phyloP scores from a whole-genome alignment of 2,888 invertebrate species.

The Lycia hirtaria region DNA sequence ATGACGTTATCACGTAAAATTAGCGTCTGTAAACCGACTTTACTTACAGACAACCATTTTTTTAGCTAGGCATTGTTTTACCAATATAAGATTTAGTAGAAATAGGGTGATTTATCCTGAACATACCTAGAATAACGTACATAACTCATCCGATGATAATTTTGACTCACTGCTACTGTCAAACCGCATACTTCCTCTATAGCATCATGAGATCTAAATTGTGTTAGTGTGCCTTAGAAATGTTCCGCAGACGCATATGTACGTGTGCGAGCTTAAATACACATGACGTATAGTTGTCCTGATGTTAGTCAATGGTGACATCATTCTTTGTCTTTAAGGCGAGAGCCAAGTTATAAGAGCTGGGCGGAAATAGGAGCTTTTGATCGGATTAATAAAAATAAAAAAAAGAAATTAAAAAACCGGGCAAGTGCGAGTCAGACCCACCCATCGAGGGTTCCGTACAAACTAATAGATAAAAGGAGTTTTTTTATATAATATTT shows the following conservation, averaged over 20 bases:
- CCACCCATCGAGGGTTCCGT: too few relatives aligned
- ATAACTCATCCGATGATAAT: neutral
- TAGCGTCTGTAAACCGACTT: too few relatives aligned
- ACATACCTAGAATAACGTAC: too few relatives aligned
- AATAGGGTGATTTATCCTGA: too few relatives aligned
- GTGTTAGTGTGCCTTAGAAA: slow-evolving; percentile 4
- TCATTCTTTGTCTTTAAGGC: slow-evolving; percentile 36
- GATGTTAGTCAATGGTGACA: slow-evolving; percentile 42
- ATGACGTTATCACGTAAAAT: too few relatives aligned
- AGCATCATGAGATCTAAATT: neutral
- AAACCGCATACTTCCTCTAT: neutral
- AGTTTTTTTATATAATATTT: too few relatives aligned
- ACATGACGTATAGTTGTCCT: slow-evolving; percentile 33
- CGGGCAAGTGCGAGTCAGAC: too few relatives aligned
- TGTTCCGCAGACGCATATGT: neutral
- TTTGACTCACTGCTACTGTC: slow-evolving; percentile 1
- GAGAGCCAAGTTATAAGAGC: slow-evolving; percentile 16
- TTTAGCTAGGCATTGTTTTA: too few relatives aligned
- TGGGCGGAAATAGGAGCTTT: neutral
- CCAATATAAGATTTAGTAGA: too few relatives aligned
- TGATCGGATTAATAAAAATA: neutral
- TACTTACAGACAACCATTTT: too few relatives aligned
- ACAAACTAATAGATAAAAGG: too few relatives aligned
- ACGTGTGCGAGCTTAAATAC: slow-evolving; percentile 26
- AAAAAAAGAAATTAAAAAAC: neutral